These are phyloP conservation scores for Furnarius figulus DNA, from an alignment of 2,113 vertebrate genomes.

Conservation along the genomic window DNA sequence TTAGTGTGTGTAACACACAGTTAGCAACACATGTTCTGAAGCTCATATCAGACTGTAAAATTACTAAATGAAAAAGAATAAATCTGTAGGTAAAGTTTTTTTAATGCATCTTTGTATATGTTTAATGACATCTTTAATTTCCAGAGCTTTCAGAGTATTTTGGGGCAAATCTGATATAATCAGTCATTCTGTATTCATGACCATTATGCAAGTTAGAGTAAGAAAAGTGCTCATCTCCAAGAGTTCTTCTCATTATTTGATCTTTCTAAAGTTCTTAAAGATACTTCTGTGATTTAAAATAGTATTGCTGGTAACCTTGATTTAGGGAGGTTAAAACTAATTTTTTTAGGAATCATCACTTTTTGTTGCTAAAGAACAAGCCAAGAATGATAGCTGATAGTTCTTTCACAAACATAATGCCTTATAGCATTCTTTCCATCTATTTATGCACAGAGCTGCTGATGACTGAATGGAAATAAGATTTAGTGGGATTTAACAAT, in stretches of 20 bases:
- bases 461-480: slow-evolving; percentile 43
- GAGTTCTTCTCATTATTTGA: not conserved
- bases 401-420: slow-evolving; percentile 1
- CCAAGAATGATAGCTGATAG: not conserved
- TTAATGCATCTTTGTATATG: not conserved
- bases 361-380: slow-evolving; percentile 23
- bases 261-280: slow-evolving; percentile 29
- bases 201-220: not conserved
- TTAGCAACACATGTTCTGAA: not conserved
- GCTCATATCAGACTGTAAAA: not conserved
- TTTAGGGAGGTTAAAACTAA: not conserved
- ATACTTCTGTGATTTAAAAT: slow-evolving; percentile 24
- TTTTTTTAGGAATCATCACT: not conserved
- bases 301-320: not conserved
- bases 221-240: not conserved
- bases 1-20: not conserved
- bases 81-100: not conserved
- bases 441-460: slow-evolving; percentile 32
- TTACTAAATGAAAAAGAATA: not conserved
- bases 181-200: not conserved
- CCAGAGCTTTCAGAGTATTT: not conserved
- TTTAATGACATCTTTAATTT: not conserved
- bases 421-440: not conserved
- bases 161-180: not conserved
- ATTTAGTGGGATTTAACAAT: slow-evolving; percentile 61